These are phyloP conservation scores for Zaprionus taronus DNA, from an alignment of 1,140 invertebrate genomes.

Conservation along the genomic window DNA sequence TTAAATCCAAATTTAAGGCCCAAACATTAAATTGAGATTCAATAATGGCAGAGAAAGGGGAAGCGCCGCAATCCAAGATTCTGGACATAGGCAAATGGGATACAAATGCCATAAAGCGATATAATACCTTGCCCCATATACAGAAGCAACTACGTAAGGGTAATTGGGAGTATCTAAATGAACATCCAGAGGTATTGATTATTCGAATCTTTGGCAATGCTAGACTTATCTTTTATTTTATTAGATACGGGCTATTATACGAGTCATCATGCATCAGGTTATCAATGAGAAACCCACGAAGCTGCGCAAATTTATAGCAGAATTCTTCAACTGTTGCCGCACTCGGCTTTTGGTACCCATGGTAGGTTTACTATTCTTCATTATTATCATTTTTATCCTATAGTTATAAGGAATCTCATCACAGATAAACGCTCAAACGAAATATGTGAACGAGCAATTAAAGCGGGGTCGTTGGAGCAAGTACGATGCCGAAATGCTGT, in stretches of 20 bases:
- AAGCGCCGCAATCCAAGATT: conserved; percentile 28
- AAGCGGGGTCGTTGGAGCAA: conserved; percentile 62
- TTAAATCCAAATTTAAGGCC: not conserved
- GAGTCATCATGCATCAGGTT: conserved; percentile 61
- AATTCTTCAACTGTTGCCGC: conserved; percentile 57
- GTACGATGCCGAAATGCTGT: conserved; percentile 64
- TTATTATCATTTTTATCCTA: not conserved
- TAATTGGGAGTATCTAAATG: conserved; percentile 59
- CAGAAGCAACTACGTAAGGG: conserved; percentile 58
- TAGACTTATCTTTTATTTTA: not conserved
- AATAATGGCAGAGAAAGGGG: conserved; percentile 1
- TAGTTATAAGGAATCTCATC: not conserved
- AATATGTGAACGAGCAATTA: conserved; percentile 67
- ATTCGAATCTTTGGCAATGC: not conserved
- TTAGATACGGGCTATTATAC: conserved; percentile 67
- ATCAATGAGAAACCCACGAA: conserved; percentile 53
- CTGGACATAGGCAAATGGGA: conserved; percentile 64
- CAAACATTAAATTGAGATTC: not conserved
- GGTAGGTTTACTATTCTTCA: conserved; percentile 32
- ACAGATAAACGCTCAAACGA: conserved; percentile 63
- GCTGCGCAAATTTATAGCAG: conserved; percentile 47
- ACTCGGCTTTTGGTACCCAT: conserved; percentile 57
- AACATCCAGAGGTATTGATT: conserved; percentile 60
- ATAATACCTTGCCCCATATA: conserved; percentile 46
- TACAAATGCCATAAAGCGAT: conserved; percentile 51